Evolutionary conservation across 2,113 vertebrate species (phyloP).

Genomic region (Apteryx mantelli): DNA sequence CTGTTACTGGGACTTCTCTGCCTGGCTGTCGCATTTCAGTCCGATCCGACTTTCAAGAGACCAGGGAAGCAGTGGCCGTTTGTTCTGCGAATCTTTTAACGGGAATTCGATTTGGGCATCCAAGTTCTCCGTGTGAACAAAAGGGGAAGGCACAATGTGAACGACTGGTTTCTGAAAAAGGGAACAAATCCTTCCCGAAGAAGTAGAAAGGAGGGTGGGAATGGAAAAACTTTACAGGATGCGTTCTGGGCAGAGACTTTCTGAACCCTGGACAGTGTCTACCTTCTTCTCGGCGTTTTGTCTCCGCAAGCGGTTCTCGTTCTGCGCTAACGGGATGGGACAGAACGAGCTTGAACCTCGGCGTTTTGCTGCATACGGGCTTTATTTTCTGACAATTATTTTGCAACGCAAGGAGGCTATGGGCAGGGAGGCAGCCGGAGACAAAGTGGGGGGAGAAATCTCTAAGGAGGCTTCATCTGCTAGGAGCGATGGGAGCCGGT

Average conservation of each 20-base stretch:
- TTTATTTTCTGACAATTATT: neutral
- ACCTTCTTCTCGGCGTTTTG: neutral
- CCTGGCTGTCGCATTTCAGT: neutral
- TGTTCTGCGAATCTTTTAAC: neutral
- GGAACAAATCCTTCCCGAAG: neutral
- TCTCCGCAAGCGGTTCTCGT: neutral
- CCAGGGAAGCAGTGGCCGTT: neutral
- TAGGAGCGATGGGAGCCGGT: conserved; percentile 13
- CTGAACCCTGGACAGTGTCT: neutral
- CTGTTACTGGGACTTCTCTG: neutral
- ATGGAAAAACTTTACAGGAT: conserved; percentile 42
- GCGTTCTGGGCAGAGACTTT: neutral
- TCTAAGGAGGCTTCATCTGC: neutral
- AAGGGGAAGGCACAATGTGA: neutral
- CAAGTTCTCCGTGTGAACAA: neutral
- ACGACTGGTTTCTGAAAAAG: neutral
- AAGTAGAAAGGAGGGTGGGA: neutral
- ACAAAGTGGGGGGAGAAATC: neutral
- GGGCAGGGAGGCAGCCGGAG: neutral
- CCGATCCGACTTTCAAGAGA: fast-evolving
- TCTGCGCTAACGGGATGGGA: neutral
- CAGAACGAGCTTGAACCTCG: neutral
- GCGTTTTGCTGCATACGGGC: neutral
- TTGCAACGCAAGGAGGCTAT: neutral
- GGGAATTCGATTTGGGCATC: neutral